A percentile compares a stretch with the other conserved stretches of the same genome.
Conservation (phyloP, 2,888 invertebrate genomes). For the Fragum whitleyi region DNA sequence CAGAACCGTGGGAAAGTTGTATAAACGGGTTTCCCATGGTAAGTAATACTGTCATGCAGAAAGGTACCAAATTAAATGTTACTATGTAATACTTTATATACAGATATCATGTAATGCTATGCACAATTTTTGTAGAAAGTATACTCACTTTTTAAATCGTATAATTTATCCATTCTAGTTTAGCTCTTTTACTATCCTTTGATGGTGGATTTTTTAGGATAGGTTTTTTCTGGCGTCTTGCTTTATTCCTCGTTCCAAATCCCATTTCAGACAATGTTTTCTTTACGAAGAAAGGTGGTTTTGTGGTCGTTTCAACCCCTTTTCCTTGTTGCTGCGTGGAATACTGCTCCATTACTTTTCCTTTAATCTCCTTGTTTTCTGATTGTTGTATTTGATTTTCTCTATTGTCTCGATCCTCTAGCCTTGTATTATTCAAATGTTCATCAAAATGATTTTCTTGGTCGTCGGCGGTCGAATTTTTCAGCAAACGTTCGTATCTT, state of each 20-base stretch:
- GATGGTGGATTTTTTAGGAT: neutral
- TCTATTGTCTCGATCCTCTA: neutral
- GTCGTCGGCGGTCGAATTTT: neutral
- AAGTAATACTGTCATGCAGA: too few species aligned
- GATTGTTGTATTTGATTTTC: neutral
- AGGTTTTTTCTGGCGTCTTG: neutral
- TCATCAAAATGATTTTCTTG: neutral
- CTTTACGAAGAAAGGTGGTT: slow-evolving; percentile 41
- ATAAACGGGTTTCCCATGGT: neutral
- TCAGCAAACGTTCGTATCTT: slow-evolving; percentile 44
- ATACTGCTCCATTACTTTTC: neutral
- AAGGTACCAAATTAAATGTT: neutral
- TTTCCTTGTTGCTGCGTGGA: neutral
- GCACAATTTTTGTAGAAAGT: neutral
- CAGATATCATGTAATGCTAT: neutral
- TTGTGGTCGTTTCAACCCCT: neutral
- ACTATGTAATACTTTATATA: neutral
- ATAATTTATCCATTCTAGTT: slow-evolving; percentile 19
- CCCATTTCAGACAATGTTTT: slow-evolving; percentile 44
- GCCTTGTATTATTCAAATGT: neutral
- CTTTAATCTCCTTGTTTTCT: neutral
- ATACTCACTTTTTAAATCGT: neutral
- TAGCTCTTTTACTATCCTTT: slow-evolving; percentile 16
- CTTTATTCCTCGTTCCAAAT: neutral
- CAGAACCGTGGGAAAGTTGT: slow-evolving; percentile 6